A percentile compares a stretch with the other conserved stretches of the same genome.
Evolutionary conservation across 2,888 invertebrate species (phyloP).

Genomic region (Epirrhoe tristata): DNA sequence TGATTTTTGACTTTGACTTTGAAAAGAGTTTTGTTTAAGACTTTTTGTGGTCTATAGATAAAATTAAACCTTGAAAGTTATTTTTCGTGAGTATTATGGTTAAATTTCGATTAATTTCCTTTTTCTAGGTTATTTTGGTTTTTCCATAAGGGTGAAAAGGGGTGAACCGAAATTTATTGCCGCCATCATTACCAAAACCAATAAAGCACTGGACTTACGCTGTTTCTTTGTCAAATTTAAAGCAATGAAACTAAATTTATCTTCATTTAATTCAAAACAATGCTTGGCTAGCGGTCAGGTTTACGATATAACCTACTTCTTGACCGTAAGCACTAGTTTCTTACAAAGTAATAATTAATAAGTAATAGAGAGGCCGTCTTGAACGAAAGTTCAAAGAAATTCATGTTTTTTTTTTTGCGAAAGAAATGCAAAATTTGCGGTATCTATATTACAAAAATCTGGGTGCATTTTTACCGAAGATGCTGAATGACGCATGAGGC

Average conservation of each 20-base stretch:
- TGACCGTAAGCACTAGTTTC: slow-evolving; percentile 22
- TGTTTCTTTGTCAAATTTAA: slow-evolving; percentile 53
- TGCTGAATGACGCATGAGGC: too few relatives aligned
- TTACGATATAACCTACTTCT: slow-evolving; percentile 54
- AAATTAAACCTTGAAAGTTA: neutral
- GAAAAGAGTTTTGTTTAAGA: too few relatives aligned
- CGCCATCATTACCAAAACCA: slow-evolving; percentile 32
- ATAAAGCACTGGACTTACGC: slow-evolving; percentile 47
- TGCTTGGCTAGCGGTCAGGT: slow-evolving; percentile 52
- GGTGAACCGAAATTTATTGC: slow-evolving; percentile 28
- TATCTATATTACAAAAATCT: too few relatives aligned
- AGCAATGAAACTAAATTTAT: slow-evolving; percentile 65
- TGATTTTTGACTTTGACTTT: too few relatives aligned
- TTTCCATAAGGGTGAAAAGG: slow-evolving; percentile 18
- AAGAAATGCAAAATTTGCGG: too few relatives aligned
- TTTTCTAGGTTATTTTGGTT: slow-evolving; percentile 2
- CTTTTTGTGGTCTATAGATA: neutral
- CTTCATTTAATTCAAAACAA: slow-evolving; percentile 58
- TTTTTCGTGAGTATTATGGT: neutral
- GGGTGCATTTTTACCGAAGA: too few relatives aligned
- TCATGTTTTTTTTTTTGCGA: too few relatives aligned
- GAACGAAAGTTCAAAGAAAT: too few relatives aligned
- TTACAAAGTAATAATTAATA: neutral
- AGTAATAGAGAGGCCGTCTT: neutral
- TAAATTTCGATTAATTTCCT: neutral